These are phyloP conservation scores for Sciurus vulgaris DNA, from an alignment of 2,797 vertebrate species.

Conservation along the genomic window DNA sequence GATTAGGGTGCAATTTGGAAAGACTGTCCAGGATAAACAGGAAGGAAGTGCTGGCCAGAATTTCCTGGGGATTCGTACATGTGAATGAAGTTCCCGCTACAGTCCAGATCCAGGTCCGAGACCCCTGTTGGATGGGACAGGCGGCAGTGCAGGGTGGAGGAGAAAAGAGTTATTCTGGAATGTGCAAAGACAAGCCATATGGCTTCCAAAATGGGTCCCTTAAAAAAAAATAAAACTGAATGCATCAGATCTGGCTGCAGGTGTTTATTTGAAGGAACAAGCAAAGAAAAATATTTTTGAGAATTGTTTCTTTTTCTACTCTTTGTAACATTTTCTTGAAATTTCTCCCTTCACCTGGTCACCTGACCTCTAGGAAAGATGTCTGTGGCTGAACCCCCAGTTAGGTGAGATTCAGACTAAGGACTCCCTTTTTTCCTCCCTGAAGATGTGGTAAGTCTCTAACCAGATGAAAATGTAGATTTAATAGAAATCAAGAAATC, in stretches of 20 bases:
- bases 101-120: background rate
- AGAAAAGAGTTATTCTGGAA: background rate
- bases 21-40: background rate
- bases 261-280: background rate
- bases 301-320: conserved; percentile 30
- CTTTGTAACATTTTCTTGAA: conserved; percentile 32
- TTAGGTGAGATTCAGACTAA: background rate
- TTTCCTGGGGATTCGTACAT: background rate
- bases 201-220: background rate
- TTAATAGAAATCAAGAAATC: background rate
- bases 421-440: background rate
- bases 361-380: background rate
- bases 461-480: background rate
- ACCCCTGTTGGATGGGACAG: no score
- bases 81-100: no score
- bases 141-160: background rate
- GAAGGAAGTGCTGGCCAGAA: background rate
- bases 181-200: background rate
- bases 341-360: background rate
- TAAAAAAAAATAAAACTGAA: background rate
- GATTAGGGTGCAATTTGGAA: background rate
- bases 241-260: background rate
- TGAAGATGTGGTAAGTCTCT: background rate
- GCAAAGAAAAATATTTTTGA: background rate
- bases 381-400: background rate